Percentiles rank a stretch among this genome's conserved stretches.
Conservation (phyloP, 1,140 invertebrate genomes). For the Augochlora pura region DNA sequence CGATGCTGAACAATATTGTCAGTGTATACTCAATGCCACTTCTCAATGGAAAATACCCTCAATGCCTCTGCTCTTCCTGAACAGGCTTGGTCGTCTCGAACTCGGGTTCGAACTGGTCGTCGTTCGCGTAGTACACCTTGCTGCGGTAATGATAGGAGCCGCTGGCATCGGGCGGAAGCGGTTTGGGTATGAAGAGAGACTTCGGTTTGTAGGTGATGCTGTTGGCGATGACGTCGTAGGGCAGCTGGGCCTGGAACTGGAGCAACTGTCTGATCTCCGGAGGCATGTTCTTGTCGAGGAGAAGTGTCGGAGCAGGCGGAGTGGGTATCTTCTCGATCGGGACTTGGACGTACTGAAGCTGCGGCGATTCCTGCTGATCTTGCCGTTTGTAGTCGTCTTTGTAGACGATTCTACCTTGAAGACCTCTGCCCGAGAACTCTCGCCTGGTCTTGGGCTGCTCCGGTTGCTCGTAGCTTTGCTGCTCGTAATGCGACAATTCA, state of each 20-base stretch:
- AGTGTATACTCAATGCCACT: background rate
- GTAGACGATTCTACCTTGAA: constrained; percentile 53
- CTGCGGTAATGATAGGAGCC: constrained; percentile 69
- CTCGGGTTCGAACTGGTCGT: constrained; percentile 43
- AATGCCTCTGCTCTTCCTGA: constrained; percentile 50
- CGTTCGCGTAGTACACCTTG: constrained; percentile 69
- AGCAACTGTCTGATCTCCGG: constrained; percentile 71
- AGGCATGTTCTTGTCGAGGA: constrained; percentile 68
- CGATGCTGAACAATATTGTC: no score
- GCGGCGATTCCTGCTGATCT: constrained; percentile 7
- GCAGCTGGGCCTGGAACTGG: constrained; percentile 73
- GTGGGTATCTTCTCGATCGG: constrained; percentile 18
- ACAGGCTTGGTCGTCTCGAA: constrained; percentile 38
- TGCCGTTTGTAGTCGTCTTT: constrained; percentile 53
- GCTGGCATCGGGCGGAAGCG: constrained; percentile 64
- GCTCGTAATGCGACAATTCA: constrained; percentile 11
- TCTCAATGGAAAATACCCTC: background rate
- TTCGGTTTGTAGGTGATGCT: constrained; percentile 73
- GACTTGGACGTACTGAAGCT: constrained; percentile 31
- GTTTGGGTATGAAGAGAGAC: constrained; percentile 71
- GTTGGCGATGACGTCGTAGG: constrained; percentile 77
- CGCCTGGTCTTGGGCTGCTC: constrained; percentile 7
- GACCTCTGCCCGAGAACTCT: constrained; percentile 22
- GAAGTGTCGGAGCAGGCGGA: constrained; percentile 7
- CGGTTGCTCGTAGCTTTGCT: constrained; percentile 25